Conservation (phyloP, 2,797 vertebrate genomes). For the Argentina silus region DNA sequence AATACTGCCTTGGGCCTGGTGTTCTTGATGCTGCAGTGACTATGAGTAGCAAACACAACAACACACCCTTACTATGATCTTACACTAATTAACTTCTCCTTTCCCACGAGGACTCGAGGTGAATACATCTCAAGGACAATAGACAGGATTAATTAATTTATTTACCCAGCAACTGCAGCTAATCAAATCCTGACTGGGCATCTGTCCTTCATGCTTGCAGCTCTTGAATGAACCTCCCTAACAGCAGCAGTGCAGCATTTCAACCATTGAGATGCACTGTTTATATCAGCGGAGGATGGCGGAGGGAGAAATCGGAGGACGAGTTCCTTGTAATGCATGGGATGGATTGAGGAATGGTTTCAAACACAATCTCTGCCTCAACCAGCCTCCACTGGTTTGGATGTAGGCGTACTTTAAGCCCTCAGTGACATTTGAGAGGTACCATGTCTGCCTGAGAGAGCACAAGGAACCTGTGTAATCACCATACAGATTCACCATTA, state of each 20-base stretch:
- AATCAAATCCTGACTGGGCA: slow-evolving; percentile 62
- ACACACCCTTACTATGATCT: slow-evolving; percentile 56
- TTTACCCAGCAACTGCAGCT: slow-evolving; percentile 66
- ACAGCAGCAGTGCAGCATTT: neutral
- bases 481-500: neutral
- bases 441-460: neutral
- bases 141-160: slow-evolving; percentile 73
- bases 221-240: slow-evolving; percentile 43
- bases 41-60: slow-evolving; percentile 47
- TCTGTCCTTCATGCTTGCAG: slow-evolving; percentile 60
- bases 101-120: slow-evolving; percentile 62
- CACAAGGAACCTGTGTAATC: neutral
- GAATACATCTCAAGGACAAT: slow-evolving; percentile 76
- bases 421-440: no score
- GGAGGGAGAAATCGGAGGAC: no score
- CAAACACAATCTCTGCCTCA: no score
- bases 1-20: neutral
- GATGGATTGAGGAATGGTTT: no score
- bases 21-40: slow-evolving; percentile 28
- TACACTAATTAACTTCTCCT: slow-evolving; percentile 67
- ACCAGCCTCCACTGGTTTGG: no score
- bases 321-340: no score
- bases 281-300: no score
- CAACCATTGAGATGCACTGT: slow-evolving; percentile 15
- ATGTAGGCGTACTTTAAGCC: no score